phyloP scores from a whole-genome alignment of 2,888 invertebrate genomes.

The Scaptomyza parva region DNA sequence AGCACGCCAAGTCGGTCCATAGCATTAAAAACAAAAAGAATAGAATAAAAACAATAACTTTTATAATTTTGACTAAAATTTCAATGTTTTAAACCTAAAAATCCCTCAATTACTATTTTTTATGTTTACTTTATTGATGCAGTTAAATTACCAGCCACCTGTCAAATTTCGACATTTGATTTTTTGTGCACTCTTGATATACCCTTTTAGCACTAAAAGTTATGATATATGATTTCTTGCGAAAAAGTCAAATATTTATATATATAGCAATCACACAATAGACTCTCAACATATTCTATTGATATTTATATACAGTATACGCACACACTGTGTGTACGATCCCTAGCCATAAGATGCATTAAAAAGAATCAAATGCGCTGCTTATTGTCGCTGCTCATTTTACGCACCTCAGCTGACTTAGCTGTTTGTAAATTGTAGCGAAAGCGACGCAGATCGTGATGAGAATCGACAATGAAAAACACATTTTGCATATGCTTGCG shows the following conservation, averaged over 20 bases:
- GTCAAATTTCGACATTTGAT: background rate
- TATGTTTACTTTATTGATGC: background rate
- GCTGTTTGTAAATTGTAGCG: constrained; percentile 51
- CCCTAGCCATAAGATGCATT: constrained; percentile 51
- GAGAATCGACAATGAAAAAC: constrained; percentile 52
- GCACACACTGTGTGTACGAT: constrained; percentile 45
- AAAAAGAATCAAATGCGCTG: constrained; percentile 58
- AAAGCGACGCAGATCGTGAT: constrained; percentile 68
- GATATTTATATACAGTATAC: too few relatives aligned
- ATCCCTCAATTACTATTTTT: background rate
- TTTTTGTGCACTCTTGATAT: too few relatives aligned
- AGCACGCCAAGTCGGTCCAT: background rate
- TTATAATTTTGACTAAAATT: background rate
- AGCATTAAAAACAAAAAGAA: background rate
- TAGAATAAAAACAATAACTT: background rate
- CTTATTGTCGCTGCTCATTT: constrained; percentile 14
- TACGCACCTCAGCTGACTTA: constrained; percentile 7
- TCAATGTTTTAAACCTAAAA: background rate
- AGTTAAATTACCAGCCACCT: background rate
- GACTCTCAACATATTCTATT: too few relatives aligned
- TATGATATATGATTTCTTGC: too few relatives aligned
- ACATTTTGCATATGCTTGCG: constrained; percentile 9
- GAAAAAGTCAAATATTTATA: background rate
- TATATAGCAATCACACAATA: too few relatives aligned
- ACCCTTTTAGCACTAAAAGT: too few relatives aligned